Evolutionary conservation across 2,797 vertebrate genomes (phyloP), one percentile per base, ranked within the genome.

Genomic region (Aulostomus chinensis): DNA sequence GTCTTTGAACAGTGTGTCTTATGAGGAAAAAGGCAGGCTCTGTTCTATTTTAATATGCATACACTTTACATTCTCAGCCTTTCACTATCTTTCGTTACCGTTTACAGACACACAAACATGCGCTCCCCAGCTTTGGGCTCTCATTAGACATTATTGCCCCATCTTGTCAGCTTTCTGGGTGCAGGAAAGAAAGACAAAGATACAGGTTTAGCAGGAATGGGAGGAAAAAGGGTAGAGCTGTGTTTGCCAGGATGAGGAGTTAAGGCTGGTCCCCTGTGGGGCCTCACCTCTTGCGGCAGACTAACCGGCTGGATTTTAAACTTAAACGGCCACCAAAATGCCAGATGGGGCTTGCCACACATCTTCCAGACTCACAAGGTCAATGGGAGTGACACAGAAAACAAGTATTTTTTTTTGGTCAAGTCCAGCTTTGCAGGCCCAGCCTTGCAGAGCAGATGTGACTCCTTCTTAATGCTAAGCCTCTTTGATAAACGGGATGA

Each of bases 271-370:
- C 73, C 58, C 74, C 80, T 58, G 55, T 63, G 80, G 76, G 75
- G 61, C 49, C 52, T 17, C 47, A 60, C 74, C 61, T 51, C 63
- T 81, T 22, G 40, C 75, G 67, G 73, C 46, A 34, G 72, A 74
- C 74, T 59, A 63, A 64, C 64, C 42, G 57, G 63, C 63, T 73
- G 68, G 60, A 78, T 85, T 90, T 90, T 78, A 80, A 86, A 89
- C 77, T 78, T 88, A 86, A 88, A 88, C 88, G 79, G 70, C 62
- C 73, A 70, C 71, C 67, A 69, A 83, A 88, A 84, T 53, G 73
- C 80, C 86, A 86, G 78, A 83, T 55, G 47, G 67, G 78, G 51
- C 61, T 69, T 17, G 8, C 58, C 56, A 50, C 70, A 70, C 65
- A 69, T 72, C 72, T 58, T 79, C 56, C 67, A 81, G 63, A 76